A percentile compares a stretch with the other conserved stretches of the same genome.
phyloP scores from a whole-genome alignment of 2,888 invertebrate genomes.

The Beris morrisii region DNA sequence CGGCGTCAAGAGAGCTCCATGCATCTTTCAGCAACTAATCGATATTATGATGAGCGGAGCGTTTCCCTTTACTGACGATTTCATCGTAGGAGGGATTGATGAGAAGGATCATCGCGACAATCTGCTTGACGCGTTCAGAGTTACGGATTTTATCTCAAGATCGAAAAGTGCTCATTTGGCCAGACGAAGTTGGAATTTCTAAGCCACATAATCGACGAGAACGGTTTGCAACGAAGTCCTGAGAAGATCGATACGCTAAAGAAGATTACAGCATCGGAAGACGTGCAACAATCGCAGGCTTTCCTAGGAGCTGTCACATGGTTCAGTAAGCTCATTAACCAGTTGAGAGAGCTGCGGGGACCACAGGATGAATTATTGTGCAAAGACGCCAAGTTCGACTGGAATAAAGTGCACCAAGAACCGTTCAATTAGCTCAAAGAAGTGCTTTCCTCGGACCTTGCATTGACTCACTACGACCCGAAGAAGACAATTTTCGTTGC shows the following conservation, averaged over 20 bases:
- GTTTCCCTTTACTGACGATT: too few species aligned
- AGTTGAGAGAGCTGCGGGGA: not conserved
- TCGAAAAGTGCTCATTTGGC: constrained; percentile 18
- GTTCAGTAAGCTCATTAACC: constrained; percentile 9
- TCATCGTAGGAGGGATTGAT: too few species aligned
- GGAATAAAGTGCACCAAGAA: not conserved
- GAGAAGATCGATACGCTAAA: not conserved
- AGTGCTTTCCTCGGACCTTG: not conserved
- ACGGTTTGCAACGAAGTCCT: constrained; percentile 10
- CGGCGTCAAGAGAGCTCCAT: not conserved
- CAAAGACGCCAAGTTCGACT: not conserved
- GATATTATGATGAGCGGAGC: too few species aligned
- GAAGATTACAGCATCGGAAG: constrained; percentile 10
- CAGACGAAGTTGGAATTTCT: constrained; percentile 6
- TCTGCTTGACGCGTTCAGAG: constrained; percentile 14
- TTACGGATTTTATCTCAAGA: constrained; percentile 12
- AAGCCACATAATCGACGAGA: too few species aligned
- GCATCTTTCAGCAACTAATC: too few species aligned
- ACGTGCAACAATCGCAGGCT: too few species aligned
- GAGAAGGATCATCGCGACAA: constrained; percentile 4
- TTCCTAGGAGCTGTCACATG: constrained; percentile 17
- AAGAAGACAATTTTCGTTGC: constrained; percentile 37
- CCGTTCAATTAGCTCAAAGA: not conserved
- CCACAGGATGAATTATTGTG: not conserved
- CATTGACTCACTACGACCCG: constrained; percentile 36